Percentiles rank a stretch among this genome's conserved stretches.
Evolutionary conservation across 1,140 invertebrate genomes (phyloP).

Genomic region (Subanguina moxae): DNA sequence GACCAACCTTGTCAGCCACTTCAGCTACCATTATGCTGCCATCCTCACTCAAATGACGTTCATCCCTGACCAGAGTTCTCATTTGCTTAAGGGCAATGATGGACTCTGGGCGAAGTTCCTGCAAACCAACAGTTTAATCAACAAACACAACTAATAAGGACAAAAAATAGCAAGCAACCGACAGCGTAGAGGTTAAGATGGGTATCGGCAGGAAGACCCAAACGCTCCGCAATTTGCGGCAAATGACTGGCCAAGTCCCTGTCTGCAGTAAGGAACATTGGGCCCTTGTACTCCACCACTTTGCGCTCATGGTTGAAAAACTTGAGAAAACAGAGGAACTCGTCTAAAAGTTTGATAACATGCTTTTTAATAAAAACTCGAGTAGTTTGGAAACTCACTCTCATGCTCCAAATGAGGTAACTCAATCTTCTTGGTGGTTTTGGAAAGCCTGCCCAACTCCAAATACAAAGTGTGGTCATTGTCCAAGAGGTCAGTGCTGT

Average conservation of each 20-base stretch:
- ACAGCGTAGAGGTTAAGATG: constrained; percentile 42
- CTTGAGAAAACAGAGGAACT: constrained; percentile 41
- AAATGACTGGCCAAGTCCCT: constrained; percentile 19
- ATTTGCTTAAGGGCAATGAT: constrained; percentile 12
- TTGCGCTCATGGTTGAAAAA: constrained; percentile 38
- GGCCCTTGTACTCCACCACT: constrained; percentile 34
- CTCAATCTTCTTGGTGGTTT: constrained; percentile 9
- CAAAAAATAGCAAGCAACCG: background rate
- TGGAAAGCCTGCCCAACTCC: constrained; percentile 20
- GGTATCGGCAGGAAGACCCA: constrained; percentile 35
- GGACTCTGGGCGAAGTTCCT: constrained; percentile 38
- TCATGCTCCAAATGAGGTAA: constrained; percentile 27
- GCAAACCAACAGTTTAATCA: constrained; percentile 3
- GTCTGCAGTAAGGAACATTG: constrained; percentile 25
- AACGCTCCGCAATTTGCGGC: constrained; percentile 19
- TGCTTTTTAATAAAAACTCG: constrained; percentile 9
- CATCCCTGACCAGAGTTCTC: constrained; percentile 12
- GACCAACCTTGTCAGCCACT: constrained; percentile 22
- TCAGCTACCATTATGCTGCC: constrained; percentile 44
- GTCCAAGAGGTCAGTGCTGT: background rate
- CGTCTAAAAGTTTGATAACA: constrained; percentile 20
- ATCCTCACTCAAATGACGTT: constrained; percentile 32
- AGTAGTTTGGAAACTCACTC: constrained; percentile 21
- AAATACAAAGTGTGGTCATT: constrained; percentile 37
- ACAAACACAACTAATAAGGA: background rate